phyloP scores from a whole-genome alignment of 2,888 invertebrate species.

The Drosophila austrosaltans region DNA sequence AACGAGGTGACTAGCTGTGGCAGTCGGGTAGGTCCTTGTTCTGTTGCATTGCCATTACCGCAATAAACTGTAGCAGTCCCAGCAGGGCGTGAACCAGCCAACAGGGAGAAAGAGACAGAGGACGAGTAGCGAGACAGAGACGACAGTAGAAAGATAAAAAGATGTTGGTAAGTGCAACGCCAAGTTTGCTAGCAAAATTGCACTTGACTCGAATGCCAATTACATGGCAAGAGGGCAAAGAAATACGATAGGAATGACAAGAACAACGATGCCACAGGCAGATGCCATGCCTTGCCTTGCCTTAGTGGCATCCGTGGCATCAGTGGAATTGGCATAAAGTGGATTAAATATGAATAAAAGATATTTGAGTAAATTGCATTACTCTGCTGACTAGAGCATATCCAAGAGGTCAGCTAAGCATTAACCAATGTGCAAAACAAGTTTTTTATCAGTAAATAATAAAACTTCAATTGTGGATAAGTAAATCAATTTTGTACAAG shows the following conservation, averaged over 20 bases:
- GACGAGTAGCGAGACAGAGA: background rate
- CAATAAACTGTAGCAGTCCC: constrained; percentile 67
- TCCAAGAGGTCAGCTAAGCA: constrained; percentile 41
- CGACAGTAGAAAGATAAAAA: background rate
- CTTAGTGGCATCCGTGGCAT: constrained; percentile 20
- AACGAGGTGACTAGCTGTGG: constrained; percentile 75
- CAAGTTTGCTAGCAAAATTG: constrained; percentile 72
- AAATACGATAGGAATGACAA: constrained; percentile 25
- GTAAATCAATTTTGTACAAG: background rate
- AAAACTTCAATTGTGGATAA: constrained; percentile 23
- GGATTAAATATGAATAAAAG: constrained; percentile 77
- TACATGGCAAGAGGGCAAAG: constrained; percentile 66
- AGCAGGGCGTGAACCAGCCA: background rate
- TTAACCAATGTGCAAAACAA: constrained; percentile 33
- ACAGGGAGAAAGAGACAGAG: constrained; percentile 9
- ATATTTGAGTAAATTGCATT: constrained; percentile 76
- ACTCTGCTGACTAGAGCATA: constrained; percentile 35
- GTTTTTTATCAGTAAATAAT: constrained; percentile 27
- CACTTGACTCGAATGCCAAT: constrained; percentile 78
- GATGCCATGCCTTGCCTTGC: constrained; percentile 10
- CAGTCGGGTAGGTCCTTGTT: constrained; percentile 63
- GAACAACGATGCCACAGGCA: constrained; percentile 35
- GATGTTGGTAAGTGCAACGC: constrained; percentile 43
- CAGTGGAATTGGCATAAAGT: constrained; percentile 67
- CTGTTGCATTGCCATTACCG: constrained; percentile 78